Percentiles rank a stretch among this genome's conserved stretches.
phyloP scores from a whole-genome alignment of 2,888 invertebrate species.

The Erebia epiphron region DNA sequence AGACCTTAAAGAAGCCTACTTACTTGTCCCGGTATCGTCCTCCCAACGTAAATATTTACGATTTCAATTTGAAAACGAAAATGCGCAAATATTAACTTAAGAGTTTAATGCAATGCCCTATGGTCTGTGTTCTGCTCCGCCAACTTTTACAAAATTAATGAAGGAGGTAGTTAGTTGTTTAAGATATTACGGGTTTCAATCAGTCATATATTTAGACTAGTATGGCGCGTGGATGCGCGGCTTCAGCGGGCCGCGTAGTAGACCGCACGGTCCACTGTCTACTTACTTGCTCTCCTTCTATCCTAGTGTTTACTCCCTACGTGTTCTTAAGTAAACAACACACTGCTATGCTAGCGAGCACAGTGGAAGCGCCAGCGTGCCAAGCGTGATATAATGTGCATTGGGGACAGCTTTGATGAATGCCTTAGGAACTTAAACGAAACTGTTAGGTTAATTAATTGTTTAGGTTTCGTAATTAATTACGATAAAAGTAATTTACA shows the following conservation, averaged over 20 bases:
- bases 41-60: conserved; percentile 3
- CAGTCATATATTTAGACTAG: not conserved
- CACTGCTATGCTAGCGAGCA: too few species aligned
- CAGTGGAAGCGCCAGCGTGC: too few species aligned
- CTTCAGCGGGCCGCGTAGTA: too few species aligned
- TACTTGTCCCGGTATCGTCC: not conserved
- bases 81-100: not conserved
- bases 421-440: not conserved
- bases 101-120: not conserved
- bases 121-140: not conserved
- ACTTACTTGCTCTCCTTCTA: too few species aligned
- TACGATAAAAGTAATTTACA: not conserved
- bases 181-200: not conserved
- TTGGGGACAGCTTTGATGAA: not conserved
- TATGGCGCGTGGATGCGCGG: too few species aligned
- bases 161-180: not conserved
- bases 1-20: not conserved
- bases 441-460: not conserved
- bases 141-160: not conserved
- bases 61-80: not conserved
- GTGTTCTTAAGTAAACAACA: too few species aligned
- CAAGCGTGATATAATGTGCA: not conserved
- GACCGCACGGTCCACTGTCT: too few species aligned
- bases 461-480: not conserved
- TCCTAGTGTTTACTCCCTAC: too few species aligned